These are phyloP conservation scores for Athene noctua DNA, from an alignment of 2,113 vertebrate species.

Conservation along the genomic window DNA sequence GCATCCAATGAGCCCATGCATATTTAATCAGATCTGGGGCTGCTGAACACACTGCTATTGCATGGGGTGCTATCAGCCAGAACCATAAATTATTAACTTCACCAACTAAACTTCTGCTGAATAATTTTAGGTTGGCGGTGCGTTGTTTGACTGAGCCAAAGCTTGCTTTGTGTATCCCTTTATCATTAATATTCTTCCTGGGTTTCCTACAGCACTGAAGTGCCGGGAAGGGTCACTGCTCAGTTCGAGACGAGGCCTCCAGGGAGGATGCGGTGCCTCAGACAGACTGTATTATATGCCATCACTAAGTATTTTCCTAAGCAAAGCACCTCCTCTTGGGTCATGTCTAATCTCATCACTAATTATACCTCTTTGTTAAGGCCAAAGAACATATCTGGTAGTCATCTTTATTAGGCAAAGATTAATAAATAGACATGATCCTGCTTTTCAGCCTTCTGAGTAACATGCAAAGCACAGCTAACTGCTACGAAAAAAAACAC, in stretches of 20 bases:
- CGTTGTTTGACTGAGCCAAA: not conserved
- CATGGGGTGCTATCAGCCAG: constrained; percentile 34
- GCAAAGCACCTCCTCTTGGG: constrained; percentile 52
- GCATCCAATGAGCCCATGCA: constrained; percentile 55
- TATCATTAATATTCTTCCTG: constrained; percentile 62
- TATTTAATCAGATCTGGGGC: constrained; percentile 58
- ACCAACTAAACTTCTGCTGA: constrained; percentile 42
- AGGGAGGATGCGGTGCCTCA: constrained; percentile 53
- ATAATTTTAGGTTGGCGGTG: not conserved
- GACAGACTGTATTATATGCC: constrained; percentile 17
- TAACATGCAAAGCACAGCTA: not conserved
- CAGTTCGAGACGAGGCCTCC: constrained; percentile 37
- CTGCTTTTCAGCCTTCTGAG: not conserved
- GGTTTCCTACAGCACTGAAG: constrained; percentile 16
- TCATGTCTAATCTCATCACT: constrained; percentile 62
- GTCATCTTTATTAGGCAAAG: constrained; percentile 49
- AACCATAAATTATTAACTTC: constrained; percentile 65
- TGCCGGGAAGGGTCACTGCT: constrained; percentile 50
- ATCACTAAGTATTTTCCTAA: not conserved
- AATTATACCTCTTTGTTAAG: constrained; percentile 62
- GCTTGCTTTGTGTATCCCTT: constrained; percentile 14
- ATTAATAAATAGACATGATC: constrained; percentile 47
- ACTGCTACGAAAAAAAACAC: not conserved
- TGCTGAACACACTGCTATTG: constrained; percentile 17
- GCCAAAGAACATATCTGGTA: constrained; percentile 49